Evolutionary conservation across 2,888 invertebrate species (phyloP), one percentile per base, ranked within the genome.

Genomic region (Drosophila setosimentum): DNA sequence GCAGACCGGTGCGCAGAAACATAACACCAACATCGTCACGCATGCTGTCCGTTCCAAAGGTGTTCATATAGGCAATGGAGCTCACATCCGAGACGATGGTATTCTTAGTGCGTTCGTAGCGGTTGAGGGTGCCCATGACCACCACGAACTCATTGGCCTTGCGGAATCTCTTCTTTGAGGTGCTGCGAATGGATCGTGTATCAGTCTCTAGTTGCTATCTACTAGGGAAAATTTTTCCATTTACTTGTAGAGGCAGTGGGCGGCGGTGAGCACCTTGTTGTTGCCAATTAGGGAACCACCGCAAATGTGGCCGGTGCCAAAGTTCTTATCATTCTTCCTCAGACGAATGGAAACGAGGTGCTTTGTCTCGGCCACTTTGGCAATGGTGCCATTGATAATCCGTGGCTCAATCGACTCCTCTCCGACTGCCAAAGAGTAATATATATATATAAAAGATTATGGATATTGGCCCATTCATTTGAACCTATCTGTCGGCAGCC

Each of bases 61-160:
- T 88, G 24, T 83, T 80, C 80, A 83, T 89, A n/a, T 86, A 84
- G 4, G 86, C 87, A 32, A 92, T 83, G 29, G 90, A 90, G 45
- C 68, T 86, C 0, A 93, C 92, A 32, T 78, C 80, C 2, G 91
- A 91, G 0, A 91, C 77, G 40, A 93, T 89, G 7, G 93, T 93
- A 18, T 85, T 83, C 7, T 82, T 85, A 40, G 79, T 82, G 6
- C 82, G 87, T 51, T 87, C 71, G 59, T 76, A 92, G 3, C 92
- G 91, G 70, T 93, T 91, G 35, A 92, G 69, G 3, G 92, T 91
- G 48, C 93, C 93, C 92, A 93, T 87, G 3, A 92, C 93, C 24
- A 93, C 82, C 0, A 86, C 62, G 37, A 93, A 92, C 58, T 93
- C 92, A 1, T 72, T 85, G 1, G 92, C 81, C 45, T 82, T 76